Conservation (phyloP, 2,888 invertebrate genomes). For the Listrodromus nycthemerus region DNA sequence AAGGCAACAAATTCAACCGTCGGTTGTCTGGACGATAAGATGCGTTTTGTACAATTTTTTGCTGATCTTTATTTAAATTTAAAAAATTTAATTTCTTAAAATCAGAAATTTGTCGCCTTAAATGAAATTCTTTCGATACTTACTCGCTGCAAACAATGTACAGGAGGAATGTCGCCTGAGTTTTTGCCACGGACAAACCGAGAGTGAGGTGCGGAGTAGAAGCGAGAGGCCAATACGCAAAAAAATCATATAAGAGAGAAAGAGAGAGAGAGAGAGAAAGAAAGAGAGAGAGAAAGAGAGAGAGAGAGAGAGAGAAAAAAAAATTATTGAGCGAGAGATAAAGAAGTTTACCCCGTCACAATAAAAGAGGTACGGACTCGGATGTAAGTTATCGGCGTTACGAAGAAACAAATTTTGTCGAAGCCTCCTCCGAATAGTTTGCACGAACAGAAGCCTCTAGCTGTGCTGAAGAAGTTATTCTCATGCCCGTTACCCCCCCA, state of each 20-base stretch:
- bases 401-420: not conserved
- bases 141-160: constrained; percentile 79
- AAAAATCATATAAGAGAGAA: constrained; percentile 43
- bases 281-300: constrained; percentile 31
- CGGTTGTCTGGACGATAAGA: no score
- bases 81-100: not conserved
- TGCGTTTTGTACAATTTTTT: not conserved
- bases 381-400: constrained; percentile 80
- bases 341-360: constrained; percentile 78
- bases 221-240: constrained; percentile 72
- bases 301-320: constrained; percentile 70
- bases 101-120: constrained; percentile 46
- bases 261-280: no score
- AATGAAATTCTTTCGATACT: constrained; percentile 71
- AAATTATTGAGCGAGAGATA: constrained; percentile 66
- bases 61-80: not conserved
- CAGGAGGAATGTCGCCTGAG: constrained; percentile 80
- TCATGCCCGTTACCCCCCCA: constrained; percentile 51
- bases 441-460: constrained; percentile 70
- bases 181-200: constrained; percentile 83
- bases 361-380: constrained; percentile 75
- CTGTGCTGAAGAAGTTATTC: constrained; percentile 68
- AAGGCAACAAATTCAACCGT: not conserved
- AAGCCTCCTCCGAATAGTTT: constrained; percentile 62
- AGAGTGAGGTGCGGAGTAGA: constrained; percentile 82